These are phyloP conservation scores for Chloroceryle inda DNA, from an alignment of 2,797 vertebrate genomes.

Conservation along the genomic window DNA sequence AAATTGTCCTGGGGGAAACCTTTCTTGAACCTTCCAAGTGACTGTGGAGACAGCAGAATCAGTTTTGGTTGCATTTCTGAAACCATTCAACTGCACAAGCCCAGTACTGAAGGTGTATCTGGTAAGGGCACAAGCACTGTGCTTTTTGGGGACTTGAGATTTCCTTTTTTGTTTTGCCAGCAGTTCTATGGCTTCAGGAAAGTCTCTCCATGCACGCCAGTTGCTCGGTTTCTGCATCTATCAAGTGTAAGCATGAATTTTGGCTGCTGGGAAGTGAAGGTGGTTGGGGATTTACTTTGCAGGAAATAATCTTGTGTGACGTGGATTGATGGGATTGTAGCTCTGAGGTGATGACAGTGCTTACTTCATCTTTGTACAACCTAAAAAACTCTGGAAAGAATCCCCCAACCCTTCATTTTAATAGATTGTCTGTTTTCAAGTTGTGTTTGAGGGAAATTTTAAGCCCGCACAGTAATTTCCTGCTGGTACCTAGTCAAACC, in stretches of 20 bases:
- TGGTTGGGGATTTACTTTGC: conserved; percentile 40
- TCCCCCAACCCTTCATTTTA: background rate
- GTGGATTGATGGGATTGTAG: background rate
- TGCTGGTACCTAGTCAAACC: conserved; percentile 59
- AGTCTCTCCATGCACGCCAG: background rate
- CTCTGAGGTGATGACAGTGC: background rate
- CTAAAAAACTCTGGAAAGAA: conserved; percentile 50
- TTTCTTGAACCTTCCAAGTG: background rate
- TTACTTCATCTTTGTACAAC: conserved; percentile 35
- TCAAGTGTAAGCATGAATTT: background rate
- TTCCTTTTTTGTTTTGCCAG: background rate
- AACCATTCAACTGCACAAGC: accelerated
- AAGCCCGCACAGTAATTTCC: conserved; percentile 77
- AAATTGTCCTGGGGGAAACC: background rate
- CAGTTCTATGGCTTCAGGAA: background rate
- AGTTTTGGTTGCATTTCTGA: background rate
- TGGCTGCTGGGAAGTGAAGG: background rate
- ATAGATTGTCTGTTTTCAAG: background rate
- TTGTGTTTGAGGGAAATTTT: conserved; percentile 75
- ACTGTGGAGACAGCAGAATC: background rate
- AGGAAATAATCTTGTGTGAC: background rate
- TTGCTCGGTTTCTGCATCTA: background rate
- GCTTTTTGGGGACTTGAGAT: background rate
- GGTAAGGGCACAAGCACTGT: accelerated
- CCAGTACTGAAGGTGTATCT: accelerated